Evolutionary conservation across 2,888 invertebrate species (phyloP).

Genomic region (Drosophila maculinotata): DNA sequence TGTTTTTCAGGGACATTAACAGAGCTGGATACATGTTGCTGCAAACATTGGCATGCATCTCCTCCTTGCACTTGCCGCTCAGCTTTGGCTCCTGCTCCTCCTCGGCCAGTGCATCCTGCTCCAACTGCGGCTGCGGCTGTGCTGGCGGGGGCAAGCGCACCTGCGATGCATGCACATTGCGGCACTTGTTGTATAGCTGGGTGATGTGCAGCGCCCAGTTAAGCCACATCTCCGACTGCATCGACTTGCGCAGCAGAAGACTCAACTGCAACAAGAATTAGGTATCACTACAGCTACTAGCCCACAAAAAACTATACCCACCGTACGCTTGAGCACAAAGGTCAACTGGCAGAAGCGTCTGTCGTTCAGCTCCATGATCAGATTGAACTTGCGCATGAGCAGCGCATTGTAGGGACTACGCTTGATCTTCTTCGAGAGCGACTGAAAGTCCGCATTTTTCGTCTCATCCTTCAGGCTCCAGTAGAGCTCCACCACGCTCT

Average conservation of each 20-base stretch:
- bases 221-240: constrained; percentile 79
- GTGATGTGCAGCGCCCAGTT: constrained; percentile 81
- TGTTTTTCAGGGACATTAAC: constrained; percentile 89
- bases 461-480: constrained; percentile 82
- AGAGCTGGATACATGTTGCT: constrained; percentile 91
- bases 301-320: constrained; percentile 38
- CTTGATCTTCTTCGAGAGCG: constrained; percentile 83
- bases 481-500: constrained; percentile 78
- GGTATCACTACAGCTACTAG: too few species aligned
- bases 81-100: constrained; percentile 49
- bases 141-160: not conserved
- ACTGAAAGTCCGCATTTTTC: constrained; percentile 77
- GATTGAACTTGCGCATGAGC: constrained; percentile 77
- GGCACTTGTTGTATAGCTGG: constrained; percentile 80
- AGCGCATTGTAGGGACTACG: constrained; percentile 84
- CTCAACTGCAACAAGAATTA: constrained; percentile 61
- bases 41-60: constrained; percentile 86
- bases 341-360: constrained; percentile 82
- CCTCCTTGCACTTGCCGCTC: constrained; percentile 58
- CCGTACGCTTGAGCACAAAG: constrained; percentile 83
- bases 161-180: constrained; percentile 46
- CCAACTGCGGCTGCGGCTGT: constrained; percentile 10
- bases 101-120: constrained; percentile 21
- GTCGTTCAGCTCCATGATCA: constrained; percentile 80
- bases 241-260: constrained; percentile 76